Evolutionary conservation across 1,140 invertebrate genomes (phyloP), one percentile per base, ranked within the genome.

Genomic region (Grapholita molesta): DNA sequence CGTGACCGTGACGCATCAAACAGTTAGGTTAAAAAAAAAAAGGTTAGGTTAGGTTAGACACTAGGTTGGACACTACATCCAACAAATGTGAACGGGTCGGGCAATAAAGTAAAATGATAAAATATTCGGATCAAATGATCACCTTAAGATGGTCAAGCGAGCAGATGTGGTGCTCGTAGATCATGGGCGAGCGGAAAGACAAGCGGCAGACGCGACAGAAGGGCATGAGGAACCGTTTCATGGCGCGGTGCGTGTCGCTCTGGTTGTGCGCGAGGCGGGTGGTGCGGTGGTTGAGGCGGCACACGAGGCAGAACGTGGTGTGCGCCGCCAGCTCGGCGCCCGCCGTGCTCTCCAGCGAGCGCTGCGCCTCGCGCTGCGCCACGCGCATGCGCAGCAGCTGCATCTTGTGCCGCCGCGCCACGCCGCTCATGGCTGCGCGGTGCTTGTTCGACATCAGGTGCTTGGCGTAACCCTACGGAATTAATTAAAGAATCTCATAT

Each of bases 211-310:
- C 92, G 73, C 94, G 94, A 76, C 96, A 97, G 78, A 94, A 95
- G 0, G 96, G 96, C 90, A 95, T 94, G n/a, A 97, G 88, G 85
- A 97, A 96, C 77, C 95, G 94, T 82, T 96, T 96, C 92, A 97
- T 96, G 74, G 95, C 95, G 81, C 95, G 93, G 87, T 97, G 96
- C 5, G 95, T 94, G 69, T 96, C 94, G 7, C 95, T 96, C 33
- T 93, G 88, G 77, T 96, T 95, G 92, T 97, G 96, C 48, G 95
- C 94, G 64, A 94, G 93, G 78, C 96, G 95, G 9, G 95, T 92
- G 74, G 96, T 96, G 73, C 95, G 95, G 87, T 96, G 96, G 85
- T 96, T 96, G 70, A 97, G 92, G 71, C 96, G 96, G 85, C 96
- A 97, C 66, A 96, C 93, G 12, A 94, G 94, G 86, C 96, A 97